These are phyloP conservation scores for Argopecten irradians DNA, from an alignment of 1,140 invertebrate species.

Conservation along the genomic window DNA sequence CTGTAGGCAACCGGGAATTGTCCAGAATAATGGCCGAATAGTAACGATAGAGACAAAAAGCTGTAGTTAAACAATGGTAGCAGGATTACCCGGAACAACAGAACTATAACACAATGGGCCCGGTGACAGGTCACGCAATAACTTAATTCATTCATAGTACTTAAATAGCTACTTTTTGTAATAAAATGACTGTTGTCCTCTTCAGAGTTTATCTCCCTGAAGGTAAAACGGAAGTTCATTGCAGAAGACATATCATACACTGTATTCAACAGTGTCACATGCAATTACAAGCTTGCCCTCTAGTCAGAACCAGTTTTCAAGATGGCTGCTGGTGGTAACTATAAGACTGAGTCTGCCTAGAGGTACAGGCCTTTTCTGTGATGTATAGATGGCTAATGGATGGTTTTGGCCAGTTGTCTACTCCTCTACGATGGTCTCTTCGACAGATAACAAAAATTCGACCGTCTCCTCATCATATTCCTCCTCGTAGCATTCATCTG, in stretches of 20 bases:
- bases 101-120: not conserved
- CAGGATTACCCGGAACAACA: conserved; percentile 21
- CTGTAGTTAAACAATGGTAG: conserved; percentile 45
- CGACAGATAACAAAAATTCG: conserved; percentile 98
- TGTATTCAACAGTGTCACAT: not conserved
- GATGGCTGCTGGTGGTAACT: conserved; percentile 50
- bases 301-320: conserved; percentile 54
- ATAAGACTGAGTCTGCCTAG: conserved; percentile 29
- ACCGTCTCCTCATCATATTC: conserved; percentile 96
- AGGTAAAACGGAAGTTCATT: not conserved
- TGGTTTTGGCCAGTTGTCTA: conserved; percentile 45
- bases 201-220: not conserved
- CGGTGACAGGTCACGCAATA: not conserved
- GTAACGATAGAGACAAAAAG: conserved; percentile 58
- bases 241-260: not conserved
- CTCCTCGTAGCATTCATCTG: conserved; percentile 90
- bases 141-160: not conserved
- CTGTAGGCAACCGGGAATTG: conserved; percentile 71
- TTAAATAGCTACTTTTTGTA: conserved; percentile 43
- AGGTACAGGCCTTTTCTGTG: not conserved
- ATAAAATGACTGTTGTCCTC: conserved; percentile 24
- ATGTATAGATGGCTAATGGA: conserved; percentile 1
- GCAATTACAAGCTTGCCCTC: not conserved
- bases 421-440: conserved; percentile 85
- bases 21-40: conserved; percentile 70